These are phyloP conservation scores for Polydrusus pterygomalis DNA, from an alignment of 2,888 invertebrate species.

Conservation along the genomic window DNA sequence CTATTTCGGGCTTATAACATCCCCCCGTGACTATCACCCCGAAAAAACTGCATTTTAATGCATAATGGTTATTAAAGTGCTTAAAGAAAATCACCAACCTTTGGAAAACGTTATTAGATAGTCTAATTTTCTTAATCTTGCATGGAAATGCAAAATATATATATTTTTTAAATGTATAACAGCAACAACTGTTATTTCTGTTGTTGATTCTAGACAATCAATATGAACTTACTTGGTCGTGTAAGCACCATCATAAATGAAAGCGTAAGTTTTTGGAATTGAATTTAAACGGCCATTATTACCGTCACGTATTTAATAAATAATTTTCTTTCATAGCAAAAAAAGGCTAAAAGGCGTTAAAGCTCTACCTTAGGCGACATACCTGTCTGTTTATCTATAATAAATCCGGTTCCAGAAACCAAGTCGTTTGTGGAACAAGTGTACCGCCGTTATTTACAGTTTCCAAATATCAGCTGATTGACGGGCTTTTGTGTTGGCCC, in stretches of 20 bases:
- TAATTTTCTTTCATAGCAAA: slow-evolving; percentile 14
- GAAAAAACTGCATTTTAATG: too few relatives aligned
- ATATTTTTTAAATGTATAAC: background rate
- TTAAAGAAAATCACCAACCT: too few relatives aligned
- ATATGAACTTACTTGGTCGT: too few relatives aligned
- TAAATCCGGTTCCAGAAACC: slow-evolving; percentile 51
- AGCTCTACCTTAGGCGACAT: slow-evolving; percentile 22
- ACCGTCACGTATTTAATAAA: slow-evolving; percentile 19
- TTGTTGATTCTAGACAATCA: too few relatives aligned
- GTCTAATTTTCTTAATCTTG: too few relatives aligned
- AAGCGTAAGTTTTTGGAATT: background rate
- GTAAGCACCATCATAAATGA: background rate
- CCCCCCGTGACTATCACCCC: too few relatives aligned
- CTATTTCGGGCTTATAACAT: too few relatives aligned
- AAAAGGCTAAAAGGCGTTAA: slow-evolving; percentile 33
- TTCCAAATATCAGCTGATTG: slow-evolving; percentile 57
- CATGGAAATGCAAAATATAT: too few relatives aligned
- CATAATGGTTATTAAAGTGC: too few relatives aligned
- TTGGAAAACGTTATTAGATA: too few relatives aligned
- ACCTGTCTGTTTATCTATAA: slow-evolving; percentile 50
- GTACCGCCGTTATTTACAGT: slow-evolving; percentile 55
- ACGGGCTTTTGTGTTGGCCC: slow-evolving; percentile 51
- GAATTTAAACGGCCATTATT: background rate
- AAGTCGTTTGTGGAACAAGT: slow-evolving; percentile 48
- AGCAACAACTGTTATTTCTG: too few relatives aligned